Base-by-base conservation (phyloP, 1,140 invertebrate species). In the Lerema accius region DNA sequence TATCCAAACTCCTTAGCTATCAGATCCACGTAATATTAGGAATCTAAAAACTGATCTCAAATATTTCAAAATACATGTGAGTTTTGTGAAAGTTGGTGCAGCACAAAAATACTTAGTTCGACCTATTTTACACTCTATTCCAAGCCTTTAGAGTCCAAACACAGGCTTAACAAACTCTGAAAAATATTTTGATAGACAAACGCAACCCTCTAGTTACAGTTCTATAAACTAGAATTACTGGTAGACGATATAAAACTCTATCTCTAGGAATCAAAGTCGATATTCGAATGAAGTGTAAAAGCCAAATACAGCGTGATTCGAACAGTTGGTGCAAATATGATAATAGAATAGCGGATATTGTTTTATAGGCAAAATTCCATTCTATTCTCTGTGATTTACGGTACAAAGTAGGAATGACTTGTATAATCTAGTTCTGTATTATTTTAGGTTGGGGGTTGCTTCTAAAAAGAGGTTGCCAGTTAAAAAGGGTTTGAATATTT, bases 291-390 rank as follows among this genome's bases (percentile, higher is more conserved):
- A 46, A 23, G 45, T 16, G 35, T 53, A 10, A 45, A 19, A 45
- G 32, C 51, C 65, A 76, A 75, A 71, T 77, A 72, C 67, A 69
- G 69, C 70, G 65, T 69, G 62, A 71, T 69, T 61, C 63, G 53
- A 71, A 65, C 67, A 50, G 58, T 50, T 65, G 75, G 75, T 59
- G 62, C 71, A 80, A 80, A 78, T 80, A 79, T 73, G 78, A 82
- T 80, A 80, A 78, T 78, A 73, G 71, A 78, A 80, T 73, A 69
- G 72, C 67, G 65, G 56, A 63, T 65, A 67, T 73, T 67, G 67
- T 76, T 63, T 60, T 63, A 64, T 63, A 67, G 66, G 63, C 68
- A 63, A 76, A 70, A 73, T 69, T 76, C 45, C 17, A 45, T 65
- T 58, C 23, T 70, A 66, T 58, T 23, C 42, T 10, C 13, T 5